Conservation (phyloP, 2,888 invertebrate species). For the Aspidiotus rigidus region DNA sequence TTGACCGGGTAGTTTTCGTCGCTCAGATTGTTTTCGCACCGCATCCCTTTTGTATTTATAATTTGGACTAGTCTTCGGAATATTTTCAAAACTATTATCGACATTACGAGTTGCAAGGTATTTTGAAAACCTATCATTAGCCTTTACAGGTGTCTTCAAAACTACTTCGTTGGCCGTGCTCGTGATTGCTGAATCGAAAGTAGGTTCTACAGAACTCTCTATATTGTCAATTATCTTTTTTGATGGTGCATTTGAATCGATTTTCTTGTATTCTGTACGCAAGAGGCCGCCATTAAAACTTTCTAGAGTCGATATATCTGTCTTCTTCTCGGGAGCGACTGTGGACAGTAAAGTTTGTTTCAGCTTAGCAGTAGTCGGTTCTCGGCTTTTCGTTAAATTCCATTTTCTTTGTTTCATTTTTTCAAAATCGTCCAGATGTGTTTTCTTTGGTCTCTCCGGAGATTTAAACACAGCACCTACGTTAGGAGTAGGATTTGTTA, state of each 20-base stretch:
- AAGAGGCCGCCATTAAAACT: constrained; percentile 6
- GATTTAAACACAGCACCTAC: not conserved
- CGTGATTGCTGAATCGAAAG: constrained; percentile 15
- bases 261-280: not conserved
- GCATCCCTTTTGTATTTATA: constrained; percentile 41
- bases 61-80: constrained; percentile 38
- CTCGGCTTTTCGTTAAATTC: constrained; percentile 16
- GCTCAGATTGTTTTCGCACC: constrained; percentile 42
- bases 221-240: not conserved
- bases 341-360: constrained; percentile 26
- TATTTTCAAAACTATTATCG: constrained; percentile 23
- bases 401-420: constrained; percentile 3
- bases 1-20: constrained; percentile 43
- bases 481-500: not conserved
- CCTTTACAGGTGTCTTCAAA: not conserved
- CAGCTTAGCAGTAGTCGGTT: constrained; percentile 8
- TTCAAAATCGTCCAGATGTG: not conserved
- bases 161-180: not conserved
- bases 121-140: not conserved
- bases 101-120: not conserved
- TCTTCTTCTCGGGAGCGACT: not conserved
- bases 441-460: not conserved
- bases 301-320: constrained; percentile 13
- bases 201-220: constrained; percentile 13
- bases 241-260: not conserved